These are phyloP conservation scores for Melanargia galathea DNA, from an alignment of 2,888 invertebrate species.

Conservation along the genomic window DNA sequence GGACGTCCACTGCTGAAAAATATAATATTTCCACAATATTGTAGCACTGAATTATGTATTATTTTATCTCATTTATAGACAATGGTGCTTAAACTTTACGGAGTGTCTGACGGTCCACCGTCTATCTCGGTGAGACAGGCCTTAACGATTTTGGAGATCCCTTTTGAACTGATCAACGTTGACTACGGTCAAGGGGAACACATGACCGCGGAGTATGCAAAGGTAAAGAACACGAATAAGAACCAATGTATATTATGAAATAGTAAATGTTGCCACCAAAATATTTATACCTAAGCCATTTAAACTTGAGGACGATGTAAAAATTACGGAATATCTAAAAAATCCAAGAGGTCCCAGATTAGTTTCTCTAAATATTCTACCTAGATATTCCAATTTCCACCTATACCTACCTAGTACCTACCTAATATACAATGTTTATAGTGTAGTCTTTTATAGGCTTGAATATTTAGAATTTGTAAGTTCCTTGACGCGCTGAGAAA, in stretches of 20 bases:
- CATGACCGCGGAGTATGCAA: conserved; percentile 85
- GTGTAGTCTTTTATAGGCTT: too few relatives aligned
- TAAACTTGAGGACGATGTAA: not conserved
- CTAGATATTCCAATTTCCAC: too few relatives aligned
- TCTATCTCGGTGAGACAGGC: conserved; percentile 88
- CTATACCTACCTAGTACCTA: too few relatives aligned
- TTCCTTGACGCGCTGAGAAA: too few relatives aligned
- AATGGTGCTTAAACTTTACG: conserved; percentile 85
- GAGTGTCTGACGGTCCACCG: conserved; percentile 90
- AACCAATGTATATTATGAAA: not conserved
- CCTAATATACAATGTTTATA: too few relatives aligned
- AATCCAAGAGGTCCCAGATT: too few relatives aligned
- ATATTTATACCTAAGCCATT: not conserved
- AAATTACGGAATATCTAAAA: too few relatives aligned
- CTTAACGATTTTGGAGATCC: conserved; percentile 84
- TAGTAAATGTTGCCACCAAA: not conserved
- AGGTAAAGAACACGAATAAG: conserved; percentile 20
- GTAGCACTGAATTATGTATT: not conserved
- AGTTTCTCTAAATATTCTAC: too few relatives aligned
- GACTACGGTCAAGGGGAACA: conserved; percentile 88
- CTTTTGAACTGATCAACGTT: conserved; percentile 85
- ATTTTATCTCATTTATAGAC: conserved; percentile 29
- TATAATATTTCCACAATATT: too few relatives aligned
- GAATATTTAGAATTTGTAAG: too few relatives aligned
- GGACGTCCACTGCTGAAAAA: too few relatives aligned